Base-by-base conservation (phyloP, 2,888 invertebrate genomes). In the Cerceris ruficornis region DNA sequence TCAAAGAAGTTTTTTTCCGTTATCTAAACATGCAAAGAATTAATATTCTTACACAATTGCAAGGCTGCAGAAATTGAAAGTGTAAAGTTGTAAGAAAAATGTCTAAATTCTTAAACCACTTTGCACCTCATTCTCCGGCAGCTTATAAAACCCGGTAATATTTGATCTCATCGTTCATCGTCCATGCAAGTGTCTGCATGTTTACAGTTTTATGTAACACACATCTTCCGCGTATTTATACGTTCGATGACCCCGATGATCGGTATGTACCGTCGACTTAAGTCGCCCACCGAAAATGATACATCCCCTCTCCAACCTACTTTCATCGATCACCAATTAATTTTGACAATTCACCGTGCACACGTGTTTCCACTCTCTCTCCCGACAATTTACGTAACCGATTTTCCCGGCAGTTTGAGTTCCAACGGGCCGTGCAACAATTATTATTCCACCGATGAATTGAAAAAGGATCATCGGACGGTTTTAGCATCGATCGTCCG, bases 211-310 rank as follows among this genome's bases (percentile, higher is more conserved):
- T 57, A 57, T 9, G 54, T 14, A 55, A 55, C 54, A 49, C 7
- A 15, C 57, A 11, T 15, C 15, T 49, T 41, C 39, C 14, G 46
- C 55, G 46, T n/a, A 17, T 57, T 43, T 17, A 46, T 46, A 7
- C 15, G 66, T 67, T 67, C 66, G 42, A 39, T 41, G 46, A 41
- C 66, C 66, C 11, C 14, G 11, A 58, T 62, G 14, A 13, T 41
- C 57, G 15, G 13, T 17, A 42, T 13, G 6, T 43, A 17, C 28
- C 11, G 13, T 41, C 39, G 17, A 8, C 7, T 4, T 11, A 28
- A 39, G n/a, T 13, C 57, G 41, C 41, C 41, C 57, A 64, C 17
- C 2, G 41, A 57, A 39, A 13, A 57, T 64, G 54, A 17, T 42
- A 13, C 17, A 57, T 64, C 52, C 2, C 15, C 15, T 55, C 17